Base-by-base conservation (phyloP, 2,113 vertebrate species). In the Neogale vison region DNA sequence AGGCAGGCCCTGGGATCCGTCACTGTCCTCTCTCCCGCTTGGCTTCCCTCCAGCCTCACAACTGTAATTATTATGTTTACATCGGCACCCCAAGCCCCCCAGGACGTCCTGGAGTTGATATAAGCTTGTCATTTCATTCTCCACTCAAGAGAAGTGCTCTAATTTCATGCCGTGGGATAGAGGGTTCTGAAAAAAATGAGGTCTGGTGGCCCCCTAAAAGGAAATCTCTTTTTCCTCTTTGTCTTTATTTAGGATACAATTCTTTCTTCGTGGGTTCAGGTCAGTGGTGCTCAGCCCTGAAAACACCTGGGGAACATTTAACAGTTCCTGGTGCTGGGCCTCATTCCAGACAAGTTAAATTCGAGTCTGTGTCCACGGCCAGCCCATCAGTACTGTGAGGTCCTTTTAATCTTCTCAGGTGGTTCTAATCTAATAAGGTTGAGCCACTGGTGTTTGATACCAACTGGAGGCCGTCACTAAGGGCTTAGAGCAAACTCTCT, bases 331-430 rank as follows among this genome's bases (percentile, higher is more conserved):
- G 20, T 1, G 71, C 18, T 10, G 24, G 57, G 1, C 23, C 12
- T n/a, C 9, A 18, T 39, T 20, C 6, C 18, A 23, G 29, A 14
- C 18, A 3, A 6, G 26, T 9, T 17, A 36, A 31, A 14, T 10
- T 23, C 23, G 14, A 13, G 6, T 34, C 52, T 15, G 36, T 2
- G 45, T 21, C 0, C 4, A 9, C 1, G 52, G 11, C n/a, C 5
- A 2, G 29, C 11, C 7, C 5, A 4, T 6, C 1, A 13, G 36
- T 1, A 3, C 11, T 21, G 47, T 0, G 0, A 21, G 34, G 24
- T 10, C 17, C 11, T 79, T 50, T 7, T 39, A 17, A n/a, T 14
- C 42, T 72, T 67, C 13, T 39, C 9, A 2, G 39, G 0, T 20
- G 36, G 14, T 9, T 72, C 52, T 92, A 17, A 63, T 14, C 31